phyloP scores from a whole-genome alignment of 30 jellyfish, hydroid and myxozoan species.

The Pelagia noctiluca region DNA sequence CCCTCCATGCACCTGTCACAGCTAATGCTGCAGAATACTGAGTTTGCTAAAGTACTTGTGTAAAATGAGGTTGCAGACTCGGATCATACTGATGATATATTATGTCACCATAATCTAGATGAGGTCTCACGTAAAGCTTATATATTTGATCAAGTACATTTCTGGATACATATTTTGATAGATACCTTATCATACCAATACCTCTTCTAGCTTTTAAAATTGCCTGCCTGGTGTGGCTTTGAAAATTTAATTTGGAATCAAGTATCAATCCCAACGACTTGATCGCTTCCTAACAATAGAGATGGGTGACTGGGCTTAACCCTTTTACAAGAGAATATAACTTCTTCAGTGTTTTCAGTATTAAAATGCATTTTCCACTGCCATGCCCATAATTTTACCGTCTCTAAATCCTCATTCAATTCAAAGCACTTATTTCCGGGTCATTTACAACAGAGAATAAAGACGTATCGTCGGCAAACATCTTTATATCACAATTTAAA shows the following conservation, averaged over 20 bases:
- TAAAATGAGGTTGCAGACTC: neutral
- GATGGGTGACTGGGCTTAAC: conserved; percentile 3
- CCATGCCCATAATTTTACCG: too few species aligned
- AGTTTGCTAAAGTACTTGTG: conserved; percentile 15
- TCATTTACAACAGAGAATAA: conserved; percentile 59
- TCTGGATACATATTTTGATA: too few species aligned
- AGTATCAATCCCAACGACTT: conserved; percentile 22
- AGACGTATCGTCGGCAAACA: too few species aligned
- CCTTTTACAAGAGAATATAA: neutral
- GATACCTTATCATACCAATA: too few species aligned
- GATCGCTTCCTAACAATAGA: neutral
- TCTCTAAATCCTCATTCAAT: conserved; percentile 2
- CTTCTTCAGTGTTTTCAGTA: too few species aligned
- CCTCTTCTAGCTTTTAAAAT: conserved; percentile 13
- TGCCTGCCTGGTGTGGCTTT: conserved; percentile 37
- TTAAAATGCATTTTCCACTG: too few species aligned
- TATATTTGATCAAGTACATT: too few species aligned
- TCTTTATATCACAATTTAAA: conserved; percentile 50
- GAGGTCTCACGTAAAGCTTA: conserved; percentile 18
- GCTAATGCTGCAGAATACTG: too few species aligned
- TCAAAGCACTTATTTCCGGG: neutral
- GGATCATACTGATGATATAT: conserved; percentile 18
- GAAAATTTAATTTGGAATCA: conserved; percentile 22
- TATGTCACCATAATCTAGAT: conserved; percentile 45
- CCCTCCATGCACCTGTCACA: conserved; percentile 54